Evolutionary conservation across 2,797 vertebrate genomes (phyloP), one percentile per base, ranked within the genome.

Genomic region (Macrochelys suwanniensis): DNA sequence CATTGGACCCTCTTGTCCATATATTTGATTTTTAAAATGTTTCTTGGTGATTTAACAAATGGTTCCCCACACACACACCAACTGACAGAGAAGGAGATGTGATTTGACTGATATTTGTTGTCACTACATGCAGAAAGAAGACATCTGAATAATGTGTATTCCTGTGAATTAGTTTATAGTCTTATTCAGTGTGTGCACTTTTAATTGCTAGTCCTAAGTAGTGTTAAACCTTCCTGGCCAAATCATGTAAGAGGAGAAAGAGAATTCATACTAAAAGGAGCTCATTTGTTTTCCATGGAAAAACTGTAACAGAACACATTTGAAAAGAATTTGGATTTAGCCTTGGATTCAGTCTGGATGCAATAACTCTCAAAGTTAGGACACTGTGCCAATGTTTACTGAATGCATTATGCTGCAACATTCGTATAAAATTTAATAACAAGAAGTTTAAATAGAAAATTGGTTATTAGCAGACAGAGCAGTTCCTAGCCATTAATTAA

Each of bases 1-100:
- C 82, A 78, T 92, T 77, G 26, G 88, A 96, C 88, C 93, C 91
- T 86, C 68, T 94, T 94, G 95, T 95, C 91, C 94, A 81, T 94
- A 85, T 49, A 87, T 95, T 96, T 96, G 88, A 93, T 94, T 95
- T 96, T 93, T 84, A 3, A 88, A 92, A 80, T 1, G 10, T 86
- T 94, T 89, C 85, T 89, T 87, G 88, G 21, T 25, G 17, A 68
- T 93, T 96, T 94, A 96, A 96, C 85, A 94, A 94, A 96, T 88
- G 85, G 85, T 76, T 95, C 81, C 61, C 80, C 85, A 54, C 87
- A 95, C 95, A 61, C 85, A 82, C 88, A 95, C 94, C 68, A 89
- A 1, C 79, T 96, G 56, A 94, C 95, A 86, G 37, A 92, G 85
- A 96, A 96, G 85, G 95, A 71, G 61, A 94, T 57, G 88, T 89